A percentile compares a stretch with the other conserved stretches of the same genome.
These are phyloP conservation scores for rat (Rattus norvegicus) DNA, from an alignment of 2,113 vertebrate genomes.

Conservation along the genomic window GRCr8 NC_086019.1:99408501-99409000, in stretches of 20 bases:
- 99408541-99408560: constrained; percentile 77
- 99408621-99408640: constrained; percentile 79
- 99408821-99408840: not conserved
- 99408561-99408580: constrained; percentile 74
- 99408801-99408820: not conserved
- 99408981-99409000: no score
- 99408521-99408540: constrained; percentile 9
- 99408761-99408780: constrained; percentile 50
- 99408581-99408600: constrained; percentile 65
- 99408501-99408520: constrained; percentile 10
- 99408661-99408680: constrained; percentile 77
- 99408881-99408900: not conserved
- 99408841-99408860: accelerated
- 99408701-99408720: constrained; percentile 72
- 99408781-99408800: not conserved
- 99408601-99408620: constrained; percentile 68
- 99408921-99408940: not conserved
- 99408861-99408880: not conserved
- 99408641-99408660: constrained; percentile 75
- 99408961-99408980: not conserved
- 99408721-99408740: constrained; percentile 53
- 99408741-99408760: constrained; percentile 34
- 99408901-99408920: not conserved
- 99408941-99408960: not conserved
- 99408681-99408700: constrained; percentile 71